phyloP scores from a whole-genome alignment of 2,113 vertebrate species.

The Miniopterus natalensis region DNA sequence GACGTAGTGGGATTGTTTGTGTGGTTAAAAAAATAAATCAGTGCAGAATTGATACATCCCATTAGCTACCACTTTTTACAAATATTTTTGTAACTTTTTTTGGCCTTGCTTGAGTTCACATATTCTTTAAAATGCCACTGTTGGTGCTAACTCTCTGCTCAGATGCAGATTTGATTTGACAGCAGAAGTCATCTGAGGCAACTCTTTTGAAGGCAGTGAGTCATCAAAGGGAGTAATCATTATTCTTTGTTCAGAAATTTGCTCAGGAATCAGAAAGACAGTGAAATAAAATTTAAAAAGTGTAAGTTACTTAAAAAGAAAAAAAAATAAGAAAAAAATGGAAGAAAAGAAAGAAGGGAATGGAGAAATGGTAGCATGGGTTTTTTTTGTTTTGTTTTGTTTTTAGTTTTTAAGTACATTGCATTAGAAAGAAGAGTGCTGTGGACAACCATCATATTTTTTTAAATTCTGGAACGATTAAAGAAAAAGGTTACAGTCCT shows the following conservation, averaged over 20 bases:
- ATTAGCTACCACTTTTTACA: neutral
- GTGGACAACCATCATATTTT: neutral
- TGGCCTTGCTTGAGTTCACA: neutral
- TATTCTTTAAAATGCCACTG: neutral
- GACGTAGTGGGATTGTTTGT: neutral
- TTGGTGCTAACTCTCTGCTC: neutral
- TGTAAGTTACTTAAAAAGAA: neutral
- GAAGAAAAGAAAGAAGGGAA: neutral
- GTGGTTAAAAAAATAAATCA: neutral
- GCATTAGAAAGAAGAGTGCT: neutral
- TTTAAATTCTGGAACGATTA: neutral
- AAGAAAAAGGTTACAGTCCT: neutral
- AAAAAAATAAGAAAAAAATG: neutral
- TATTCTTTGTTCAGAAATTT: conserved; percentile 7
- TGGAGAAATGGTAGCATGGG: neutral
- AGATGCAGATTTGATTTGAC: neutral
- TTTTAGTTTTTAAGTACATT: neutral
- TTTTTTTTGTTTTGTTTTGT: neutral
- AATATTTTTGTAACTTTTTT: neutral
- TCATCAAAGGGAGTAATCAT: neutral
- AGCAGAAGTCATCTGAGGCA: neutral
- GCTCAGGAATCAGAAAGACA: neutral
- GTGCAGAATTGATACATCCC: neutral
- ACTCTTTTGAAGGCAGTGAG: neutral
- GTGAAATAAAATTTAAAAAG: neutral